Conservation (phyloP, 2,797 vertebrate species). For the Centroberyx gerrardi region DNA sequence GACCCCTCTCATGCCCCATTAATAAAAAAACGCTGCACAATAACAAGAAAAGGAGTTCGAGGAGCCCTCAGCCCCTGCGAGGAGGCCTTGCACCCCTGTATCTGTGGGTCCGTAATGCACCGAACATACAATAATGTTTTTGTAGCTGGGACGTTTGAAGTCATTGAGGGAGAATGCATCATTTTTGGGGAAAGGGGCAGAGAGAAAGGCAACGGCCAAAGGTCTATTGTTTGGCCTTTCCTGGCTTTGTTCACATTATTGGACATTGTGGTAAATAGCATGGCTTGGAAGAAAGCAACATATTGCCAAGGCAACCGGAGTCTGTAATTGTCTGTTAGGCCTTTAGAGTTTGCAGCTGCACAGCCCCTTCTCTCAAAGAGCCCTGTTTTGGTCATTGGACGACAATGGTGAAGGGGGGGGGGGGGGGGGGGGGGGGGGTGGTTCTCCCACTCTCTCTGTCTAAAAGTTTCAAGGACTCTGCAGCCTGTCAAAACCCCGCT, state of each 20-base stretch:
- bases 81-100: constrained; percentile 43
- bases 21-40: constrained; percentile 80
- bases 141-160: constrained; percentile 89
- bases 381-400: constrained; percentile 60
- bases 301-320: constrained; percentile 81
- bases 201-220: constrained; percentile 80
- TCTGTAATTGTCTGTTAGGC: constrained; percentile 84
- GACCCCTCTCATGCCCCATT: constrained; percentile 87
- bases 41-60: constrained; percentile 57
- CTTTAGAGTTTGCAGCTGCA: constrained; percentile 83
- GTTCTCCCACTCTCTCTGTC: constrained; percentile 41
- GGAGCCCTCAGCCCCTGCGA: constrained; percentile 35
- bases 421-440: neutral
- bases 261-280: constrained; percentile 83
- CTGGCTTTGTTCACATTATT: constrained; percentile 86
- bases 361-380: constrained; percentile 69
- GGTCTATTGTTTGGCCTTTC: constrained; percentile 87
- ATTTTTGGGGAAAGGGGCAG: constrained; percentile 73
- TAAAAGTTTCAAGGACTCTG: constrained; percentile 26
- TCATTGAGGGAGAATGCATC: constrained; percentile 87
- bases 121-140: constrained; percentile 87
- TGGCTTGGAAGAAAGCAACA: constrained; percentile 83
- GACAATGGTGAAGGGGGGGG: constrained; percentile 46
- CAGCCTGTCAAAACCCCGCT: neutral
- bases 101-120: constrained; percentile 64